Percentiles rank a stretch among this genome's conserved stretches.
phyloP scores from a whole-genome alignment of 1,140 invertebrate species.

The Magallana ariakensis region DNA sequence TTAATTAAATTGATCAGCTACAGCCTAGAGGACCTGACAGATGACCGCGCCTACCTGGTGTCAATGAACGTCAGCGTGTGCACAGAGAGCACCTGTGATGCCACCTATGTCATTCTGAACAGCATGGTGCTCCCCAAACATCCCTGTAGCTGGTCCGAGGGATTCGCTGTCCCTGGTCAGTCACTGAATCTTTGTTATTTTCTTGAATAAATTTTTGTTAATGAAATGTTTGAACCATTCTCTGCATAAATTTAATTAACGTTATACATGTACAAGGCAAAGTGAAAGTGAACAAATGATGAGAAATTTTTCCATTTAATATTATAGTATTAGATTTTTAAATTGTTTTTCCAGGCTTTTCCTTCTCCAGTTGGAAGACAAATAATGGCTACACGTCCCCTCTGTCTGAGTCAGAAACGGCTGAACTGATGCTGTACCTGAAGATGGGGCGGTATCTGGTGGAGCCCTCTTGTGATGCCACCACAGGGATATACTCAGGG shows the following conservation, averaged over 20 bases:
- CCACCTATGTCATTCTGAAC: constrained; percentile 44
- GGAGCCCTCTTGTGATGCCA: constrained; percentile 19
- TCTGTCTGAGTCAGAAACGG: background rate
- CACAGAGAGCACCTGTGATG: constrained; percentile 54
- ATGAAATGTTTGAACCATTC: background rate
- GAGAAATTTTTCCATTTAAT: background rate
- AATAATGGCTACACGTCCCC: constrained; percentile 22
- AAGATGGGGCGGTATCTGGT: constrained; percentile 24
- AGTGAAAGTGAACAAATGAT: background rate
- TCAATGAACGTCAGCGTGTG: constrained; percentile 57
- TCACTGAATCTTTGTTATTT: too few species aligned
- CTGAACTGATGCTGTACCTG: constrained; percentile 39
- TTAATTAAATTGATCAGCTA: constrained; percentile 44
- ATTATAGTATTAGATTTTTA: background rate
- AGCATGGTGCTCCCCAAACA: constrained; percentile 46
- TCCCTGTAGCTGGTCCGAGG: constrained; percentile 32
- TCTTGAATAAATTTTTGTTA: background rate
- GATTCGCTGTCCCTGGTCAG: constrained; percentile 12
- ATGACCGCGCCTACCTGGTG: constrained; percentile 49
- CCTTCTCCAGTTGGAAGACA: constrained; percentile 14
- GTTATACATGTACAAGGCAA: background rate
- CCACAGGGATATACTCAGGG: constrained; percentile 15
- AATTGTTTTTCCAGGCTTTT: constrained; percentile 23
- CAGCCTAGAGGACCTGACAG: constrained; percentile 50
- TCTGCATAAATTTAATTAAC: background rate